Evolutionary conservation across 2,113 vertebrate species (phyloP).

Genomic region (Calidris pugnax): DNA sequence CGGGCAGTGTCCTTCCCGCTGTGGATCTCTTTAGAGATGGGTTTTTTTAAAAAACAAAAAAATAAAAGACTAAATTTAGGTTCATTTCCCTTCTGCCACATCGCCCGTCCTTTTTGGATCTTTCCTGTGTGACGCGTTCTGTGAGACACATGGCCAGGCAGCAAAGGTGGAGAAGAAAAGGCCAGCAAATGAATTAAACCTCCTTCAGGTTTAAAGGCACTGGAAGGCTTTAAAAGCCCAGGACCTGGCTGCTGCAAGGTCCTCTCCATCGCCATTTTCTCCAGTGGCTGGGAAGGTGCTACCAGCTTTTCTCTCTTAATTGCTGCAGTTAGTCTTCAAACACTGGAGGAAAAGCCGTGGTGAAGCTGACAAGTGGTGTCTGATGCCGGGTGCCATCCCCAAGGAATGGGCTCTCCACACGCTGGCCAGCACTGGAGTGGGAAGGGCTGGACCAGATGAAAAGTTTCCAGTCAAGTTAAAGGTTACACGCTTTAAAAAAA

Average conservation of each 20-base stretch:
- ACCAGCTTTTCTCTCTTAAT: neutral
- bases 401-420: rapidly evolving
- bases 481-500: neutral
- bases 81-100: neutral
- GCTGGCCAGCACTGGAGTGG: rapidly evolving
- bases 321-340: neutral
- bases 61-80: constrained; percentile 10
- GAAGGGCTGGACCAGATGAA: neutral
- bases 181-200: neutral
- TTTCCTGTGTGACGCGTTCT: neutral
- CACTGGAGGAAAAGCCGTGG: neutral
- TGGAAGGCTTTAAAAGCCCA: neutral
- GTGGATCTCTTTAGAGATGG: neutral
- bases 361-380: neutral
- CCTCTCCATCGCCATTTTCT: neutral
- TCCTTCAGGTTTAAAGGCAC: neutral
- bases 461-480: neutral
- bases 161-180: neutral
- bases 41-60: neutral
- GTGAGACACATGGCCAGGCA: neutral
- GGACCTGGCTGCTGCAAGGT: neutral
- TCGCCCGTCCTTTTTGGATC: neutral
- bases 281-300: neutral
- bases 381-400: rapidly evolving
- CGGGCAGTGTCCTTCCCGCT: neutral